Evolutionary conservation across 2,888 invertebrate genomes (phyloP), one percentile per base, ranked within the genome.

Genomic region (Rotaria magnacalcarata): DNA sequence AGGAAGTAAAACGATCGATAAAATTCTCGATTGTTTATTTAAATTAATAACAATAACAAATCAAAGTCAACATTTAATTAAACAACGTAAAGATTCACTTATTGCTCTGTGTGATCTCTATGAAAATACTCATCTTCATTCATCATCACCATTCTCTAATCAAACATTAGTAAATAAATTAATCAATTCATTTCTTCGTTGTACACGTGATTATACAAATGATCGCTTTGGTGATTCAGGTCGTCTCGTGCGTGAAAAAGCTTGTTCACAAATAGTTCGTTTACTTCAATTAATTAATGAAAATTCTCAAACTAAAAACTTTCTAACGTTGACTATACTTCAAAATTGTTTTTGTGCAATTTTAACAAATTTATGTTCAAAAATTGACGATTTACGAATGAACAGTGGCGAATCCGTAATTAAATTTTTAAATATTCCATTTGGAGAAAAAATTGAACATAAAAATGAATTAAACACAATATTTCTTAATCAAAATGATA

Each of bases 191-290:
- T 86, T 54, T 80, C 54, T 86, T 43, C 27, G 27, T n/a, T 85
- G 85, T 34, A 50, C 85, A n/a, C 43, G 84, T 19, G 86, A 86
- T 47, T 86, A 86, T 85, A 58, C 86, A 21, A 86, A 85, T 58
- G 86, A 86, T 41, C 75, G 85, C 34, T 75, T 50, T 58, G 86
- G 86, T 21, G 86, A 86, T 56, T 80, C 75, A 6, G 86, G 86
- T 50, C 85, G 85, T 16, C 67, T 52, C n/a, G 85, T 86, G 10
- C 34, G 86, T 50, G 86, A 86, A 60, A 75, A 41, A 41, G 74
- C 86, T 47, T 80, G 75, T 54, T 80, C 67, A 52, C 85, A 86
- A 52, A 47, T 85, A 19, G 56, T 86, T 34, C 75, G 84, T 52
- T 80, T 86, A 47, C 21, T 85, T 19, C 43, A 75, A 47, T 41